phyloP scores from a whole-genome alignment of 2,888 invertebrate species.

The Disparrhopalites patrizii region DNA sequence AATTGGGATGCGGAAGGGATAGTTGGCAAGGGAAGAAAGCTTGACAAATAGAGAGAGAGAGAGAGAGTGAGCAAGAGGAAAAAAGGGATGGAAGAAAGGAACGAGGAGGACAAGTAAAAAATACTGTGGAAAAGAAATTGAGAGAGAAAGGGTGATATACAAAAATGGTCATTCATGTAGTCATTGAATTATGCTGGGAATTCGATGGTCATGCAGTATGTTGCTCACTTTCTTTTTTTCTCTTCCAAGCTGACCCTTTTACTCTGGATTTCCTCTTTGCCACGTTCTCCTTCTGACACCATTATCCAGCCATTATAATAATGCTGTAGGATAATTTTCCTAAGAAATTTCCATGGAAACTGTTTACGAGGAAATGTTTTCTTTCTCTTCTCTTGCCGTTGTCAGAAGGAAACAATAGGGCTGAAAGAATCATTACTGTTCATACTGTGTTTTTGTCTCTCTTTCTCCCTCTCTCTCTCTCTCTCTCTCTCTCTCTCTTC shows the following conservation, averaged over 20 bases:
- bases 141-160: neutral
- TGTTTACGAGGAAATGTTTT: too few relatives aligned
- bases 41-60: too few relatives aligned
- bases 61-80: neutral
- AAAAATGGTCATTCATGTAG: neutral
- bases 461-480: neutral
- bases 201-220: slow-evolving; percentile 28
- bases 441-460: neutral
- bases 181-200: slow-evolving; percentile 14
- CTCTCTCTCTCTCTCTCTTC: neutral
- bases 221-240: neutral
- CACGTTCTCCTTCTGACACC: neutral
- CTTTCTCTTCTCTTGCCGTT: too few relatives aligned
- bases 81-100: neutral
- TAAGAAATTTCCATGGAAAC: too few relatives aligned
- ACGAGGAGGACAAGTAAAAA: neutral
- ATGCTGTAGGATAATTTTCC: too few relatives aligned
- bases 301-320: too few relatives aligned
- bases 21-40: too few relatives aligned
- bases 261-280: neutral
- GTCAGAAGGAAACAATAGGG: too few relatives aligned
- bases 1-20: too few relatives aligned
- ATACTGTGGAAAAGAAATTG: too few relatives aligned
- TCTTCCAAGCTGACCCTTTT: too few relatives aligned
- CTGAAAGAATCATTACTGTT: too few relatives aligned